These are phyloP conservation scores for Myocastor coypus DNA, from an alignment of 2,113 vertebrate genomes.

Conservation along the genomic window DNA sequence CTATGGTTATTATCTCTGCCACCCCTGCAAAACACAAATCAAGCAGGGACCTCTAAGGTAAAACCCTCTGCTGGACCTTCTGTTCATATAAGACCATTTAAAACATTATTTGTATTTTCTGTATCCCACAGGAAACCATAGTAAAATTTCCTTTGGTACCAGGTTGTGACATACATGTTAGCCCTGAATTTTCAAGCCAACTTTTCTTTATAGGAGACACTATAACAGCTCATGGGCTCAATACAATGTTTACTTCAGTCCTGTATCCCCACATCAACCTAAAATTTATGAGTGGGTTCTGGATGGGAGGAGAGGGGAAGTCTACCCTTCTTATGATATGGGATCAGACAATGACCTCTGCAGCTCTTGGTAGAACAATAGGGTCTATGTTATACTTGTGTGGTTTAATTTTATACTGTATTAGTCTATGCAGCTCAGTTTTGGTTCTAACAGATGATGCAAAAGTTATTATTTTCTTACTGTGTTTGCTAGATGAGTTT, in stretches of 20 bases:
- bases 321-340: not conserved
- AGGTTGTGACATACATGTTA: slow-evolving; percentile 71
- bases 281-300: not conserved
- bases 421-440: not conserved
- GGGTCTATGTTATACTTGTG: not conserved
- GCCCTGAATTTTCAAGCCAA: slow-evolving; percentile 69
- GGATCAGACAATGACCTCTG: not conserved
- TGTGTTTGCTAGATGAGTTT: not conserved
- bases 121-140: slow-evolving; percentile 37
- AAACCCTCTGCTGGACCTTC: slow-evolving; percentile 59
- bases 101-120: slow-evolving; percentile 70
- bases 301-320: not conserved
- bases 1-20: slow-evolving; percentile 62
- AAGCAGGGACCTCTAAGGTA: slow-evolving; percentile 46
- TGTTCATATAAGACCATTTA: slow-evolving; percentile 68
- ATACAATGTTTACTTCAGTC: not conserved
- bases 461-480: not conserved
- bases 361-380: not conserved
- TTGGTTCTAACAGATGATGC: not conserved
- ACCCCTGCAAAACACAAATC: not conserved
- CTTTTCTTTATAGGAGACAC: slow-evolving; percentile 24
- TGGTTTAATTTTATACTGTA: not conserved
- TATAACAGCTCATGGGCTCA: slow-evolving; percentile 48
- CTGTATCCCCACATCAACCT: not conserved
- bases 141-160: slow-evolving; percentile 57